Evolutionary conservation across 1,140 invertebrate species (phyloP).

Genomic region (Monomorium pharaonis): DNA sequence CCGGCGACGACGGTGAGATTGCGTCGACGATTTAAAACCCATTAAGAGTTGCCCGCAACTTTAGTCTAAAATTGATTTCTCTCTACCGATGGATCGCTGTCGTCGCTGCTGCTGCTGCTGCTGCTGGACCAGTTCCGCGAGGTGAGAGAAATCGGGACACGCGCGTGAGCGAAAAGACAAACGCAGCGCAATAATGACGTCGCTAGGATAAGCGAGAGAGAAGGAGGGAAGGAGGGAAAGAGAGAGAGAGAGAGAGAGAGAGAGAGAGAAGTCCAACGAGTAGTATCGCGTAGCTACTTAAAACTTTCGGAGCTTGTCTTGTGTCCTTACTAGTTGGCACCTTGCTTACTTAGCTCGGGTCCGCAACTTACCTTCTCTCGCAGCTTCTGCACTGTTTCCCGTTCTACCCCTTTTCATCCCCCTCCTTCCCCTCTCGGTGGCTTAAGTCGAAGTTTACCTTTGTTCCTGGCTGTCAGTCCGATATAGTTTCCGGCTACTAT

Average conservation of each 20-base stretch:
- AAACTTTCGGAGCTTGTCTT: constrained; percentile 82
- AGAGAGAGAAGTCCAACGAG: constrained; percentile 52
- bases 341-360: constrained; percentile 74
- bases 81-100: neutral
- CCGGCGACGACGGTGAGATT: constrained; percentile 28
- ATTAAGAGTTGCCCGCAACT: neutral
- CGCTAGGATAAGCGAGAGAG: neutral
- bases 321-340: constrained; percentile 76
- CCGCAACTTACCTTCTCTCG: constrained; percentile 64
- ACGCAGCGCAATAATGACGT: constrained; percentile 43
- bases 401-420: neutral
- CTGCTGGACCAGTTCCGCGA: neutral
- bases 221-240: neutral
- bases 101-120: too few species aligned
- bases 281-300: constrained; percentile 82
- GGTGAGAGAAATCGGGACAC: neutral
- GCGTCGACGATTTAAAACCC: constrained; percentile 5
- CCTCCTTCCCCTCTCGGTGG: constrained; percentile 16
- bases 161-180: constrained; percentile 42
- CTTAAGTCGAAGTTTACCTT: constrained; percentile 81
- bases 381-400: constrained; percentile 12
- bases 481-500: constrained; percentile 67
- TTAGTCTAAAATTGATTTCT: neutral
- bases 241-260: neutral
- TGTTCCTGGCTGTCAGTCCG: constrained; percentile 77